Percentiles rank a stretch among this genome's conserved stretches.
These are phyloP conservation scores for Minunthozetes semirufus DNA, from an alignment of 2,888 invertebrate species.

Conservation along the genomic window DNA sequence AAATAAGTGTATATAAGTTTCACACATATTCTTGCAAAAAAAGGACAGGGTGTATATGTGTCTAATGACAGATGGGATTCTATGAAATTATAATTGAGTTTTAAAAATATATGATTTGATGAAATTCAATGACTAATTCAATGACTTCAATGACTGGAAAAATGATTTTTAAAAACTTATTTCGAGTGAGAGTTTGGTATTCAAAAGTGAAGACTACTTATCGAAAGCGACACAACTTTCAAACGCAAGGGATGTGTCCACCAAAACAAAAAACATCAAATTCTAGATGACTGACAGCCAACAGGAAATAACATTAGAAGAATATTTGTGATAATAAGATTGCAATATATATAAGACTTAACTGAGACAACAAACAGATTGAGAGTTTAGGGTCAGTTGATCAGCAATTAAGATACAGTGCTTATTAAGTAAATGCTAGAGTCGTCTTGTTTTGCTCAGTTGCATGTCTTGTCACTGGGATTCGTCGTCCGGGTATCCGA, in stretches of 20 bases:
- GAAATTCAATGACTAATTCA: too few relatives aligned
- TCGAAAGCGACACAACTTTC: background rate
- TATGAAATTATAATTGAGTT: too few relatives aligned
- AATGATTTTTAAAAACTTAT: too few relatives aligned
- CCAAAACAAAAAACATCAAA: background rate
- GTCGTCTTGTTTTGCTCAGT: background rate
- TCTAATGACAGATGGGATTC: too few relatives aligned
- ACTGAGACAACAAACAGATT: constrained; percentile 23
- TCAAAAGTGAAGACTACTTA: too few relatives aligned
- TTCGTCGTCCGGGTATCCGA: background rate
- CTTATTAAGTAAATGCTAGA: constrained; percentile 12
- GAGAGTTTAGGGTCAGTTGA: constrained; percentile 27
- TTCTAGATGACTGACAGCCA: background rate
- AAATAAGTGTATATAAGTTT: background rate
- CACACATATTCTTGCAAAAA: background rate
- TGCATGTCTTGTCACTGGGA: constrained; percentile 27
- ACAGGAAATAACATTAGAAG: constrained; percentile 16
- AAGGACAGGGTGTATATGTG: background rate
- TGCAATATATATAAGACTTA: background rate
- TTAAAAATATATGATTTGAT: too few relatives aligned
- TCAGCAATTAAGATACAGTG: constrained; percentile 28
- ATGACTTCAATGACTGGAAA: too few relatives aligned
- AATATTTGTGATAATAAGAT: background rate
- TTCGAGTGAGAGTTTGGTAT: too few relatives aligned
- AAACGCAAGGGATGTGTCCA: background rate